These are phyloP conservation scores for Meta bourneti DNA, from an alignment of 2,888 invertebrate species.

Conservation along the genomic window DNA sequence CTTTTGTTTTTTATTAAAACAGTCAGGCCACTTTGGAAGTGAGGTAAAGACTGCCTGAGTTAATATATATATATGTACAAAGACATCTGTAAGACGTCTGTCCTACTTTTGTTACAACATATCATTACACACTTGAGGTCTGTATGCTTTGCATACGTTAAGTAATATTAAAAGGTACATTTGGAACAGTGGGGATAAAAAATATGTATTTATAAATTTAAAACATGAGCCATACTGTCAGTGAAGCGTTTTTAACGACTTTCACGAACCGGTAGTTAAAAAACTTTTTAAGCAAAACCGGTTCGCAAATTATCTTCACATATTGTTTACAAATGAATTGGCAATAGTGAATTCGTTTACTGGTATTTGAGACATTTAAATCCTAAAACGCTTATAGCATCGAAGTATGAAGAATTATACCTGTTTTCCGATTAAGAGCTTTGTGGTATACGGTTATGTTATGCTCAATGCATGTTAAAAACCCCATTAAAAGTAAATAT, in stretches of 20 bases:
- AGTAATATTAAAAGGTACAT: conserved; percentile 43
- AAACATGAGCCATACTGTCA: conserved; percentile 53
- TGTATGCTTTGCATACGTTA: conserved; percentile 70
- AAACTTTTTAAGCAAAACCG: conserved; percentile 13
- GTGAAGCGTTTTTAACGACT: conserved; percentile 60
- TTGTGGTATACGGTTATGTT: neutral
- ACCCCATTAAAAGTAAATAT: neutral
- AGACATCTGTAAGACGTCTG: conserved; percentile 49
- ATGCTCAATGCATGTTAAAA: neutral
- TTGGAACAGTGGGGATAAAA: conserved; percentile 58
- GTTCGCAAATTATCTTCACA: conserved; percentile 5
- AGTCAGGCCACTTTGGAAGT: conserved; percentile 75
- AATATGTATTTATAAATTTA: conserved; percentile 67
- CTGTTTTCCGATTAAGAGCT: neutral
- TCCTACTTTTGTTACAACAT: conserved; percentile 31
- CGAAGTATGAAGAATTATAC: neutral
- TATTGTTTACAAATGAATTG: conserved; percentile 34
- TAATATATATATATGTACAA: conserved; percentile 56
- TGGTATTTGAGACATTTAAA: neutral
- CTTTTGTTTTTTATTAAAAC: conserved; percentile 50
- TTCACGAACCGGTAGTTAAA: conserved; percentile 39
- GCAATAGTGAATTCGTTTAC: neutral
- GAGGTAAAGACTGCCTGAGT: conserved; percentile 73
- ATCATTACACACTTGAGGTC: conserved; percentile 45
- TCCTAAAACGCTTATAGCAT: neutral